A percentile compares a stretch with the other conserved stretches of the same genome.
Conservation (phyloP, 2,888 invertebrate genomes). For the Charanyca ferruginea region DNA sequence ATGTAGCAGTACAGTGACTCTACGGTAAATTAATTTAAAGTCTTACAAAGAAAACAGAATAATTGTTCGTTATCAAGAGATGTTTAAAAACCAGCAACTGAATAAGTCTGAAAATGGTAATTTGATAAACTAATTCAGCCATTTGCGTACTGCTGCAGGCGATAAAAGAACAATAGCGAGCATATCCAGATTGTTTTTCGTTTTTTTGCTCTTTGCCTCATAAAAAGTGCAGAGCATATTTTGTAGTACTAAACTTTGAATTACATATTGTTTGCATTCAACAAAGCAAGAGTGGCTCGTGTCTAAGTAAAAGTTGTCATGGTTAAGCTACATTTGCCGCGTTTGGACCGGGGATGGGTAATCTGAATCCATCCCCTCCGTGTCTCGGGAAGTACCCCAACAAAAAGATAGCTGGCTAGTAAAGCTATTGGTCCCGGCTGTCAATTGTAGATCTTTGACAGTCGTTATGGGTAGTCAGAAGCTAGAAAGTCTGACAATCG, state of each 20-base stretch:
- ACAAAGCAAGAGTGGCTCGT: no score
- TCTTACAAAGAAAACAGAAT: constrained; percentile 29
- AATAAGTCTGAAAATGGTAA: constrained; percentile 45
- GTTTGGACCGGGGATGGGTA: no score
- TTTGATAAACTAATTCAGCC: constrained; percentile 53
- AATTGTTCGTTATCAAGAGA: constrained; percentile 10
- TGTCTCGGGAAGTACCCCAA: no score
- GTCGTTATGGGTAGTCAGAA: no score
- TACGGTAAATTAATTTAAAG: constrained; percentile 19
- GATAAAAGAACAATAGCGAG: constrained; percentile 32
- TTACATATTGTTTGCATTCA: not conserved
- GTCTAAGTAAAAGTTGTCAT: no score
- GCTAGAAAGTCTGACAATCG: no score
- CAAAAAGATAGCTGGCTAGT: no score
- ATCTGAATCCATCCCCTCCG: no score
- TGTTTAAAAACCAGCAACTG: constrained; percentile 19
- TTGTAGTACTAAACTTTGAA: not conserved
- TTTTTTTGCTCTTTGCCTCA: constrained; percentile 13
- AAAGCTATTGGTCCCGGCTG: no score
- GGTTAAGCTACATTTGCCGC: no score
- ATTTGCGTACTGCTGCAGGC: constrained; percentile 50
- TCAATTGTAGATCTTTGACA: no score
- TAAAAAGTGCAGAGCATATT: constrained; percentile 19
- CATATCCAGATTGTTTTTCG: constrained; percentile 10
- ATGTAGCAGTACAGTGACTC: constrained; percentile 17